These are phyloP conservation scores for Andricus curvator DNA, from an alignment of 2,888 invertebrate species.

Conservation along the genomic window DNA sequence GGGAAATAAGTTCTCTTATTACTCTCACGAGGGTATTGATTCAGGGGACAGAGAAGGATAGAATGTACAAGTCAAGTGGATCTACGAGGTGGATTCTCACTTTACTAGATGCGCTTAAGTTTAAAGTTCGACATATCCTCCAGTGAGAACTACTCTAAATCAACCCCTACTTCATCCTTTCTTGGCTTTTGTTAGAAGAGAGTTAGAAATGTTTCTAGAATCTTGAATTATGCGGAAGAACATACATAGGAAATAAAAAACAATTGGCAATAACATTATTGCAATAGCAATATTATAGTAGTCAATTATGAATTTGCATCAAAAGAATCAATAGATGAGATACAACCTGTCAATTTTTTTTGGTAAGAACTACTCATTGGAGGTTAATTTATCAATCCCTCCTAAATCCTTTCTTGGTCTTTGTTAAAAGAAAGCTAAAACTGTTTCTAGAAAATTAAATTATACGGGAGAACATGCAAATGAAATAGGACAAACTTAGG, in stretches of 20 bases:
- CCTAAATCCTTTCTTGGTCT: too few species aligned
- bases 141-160: background rate
- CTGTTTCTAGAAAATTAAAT: too few species aligned
- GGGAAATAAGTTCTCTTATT: background rate
- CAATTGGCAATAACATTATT: background rate
- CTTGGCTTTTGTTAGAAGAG: background rate
- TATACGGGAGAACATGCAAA: too few species aligned
- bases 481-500: too few species aligned
- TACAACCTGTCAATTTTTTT: too few species aligned
- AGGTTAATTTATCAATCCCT: too few species aligned
- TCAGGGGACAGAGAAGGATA: background rate
- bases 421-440: too few species aligned
- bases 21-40: background rate
- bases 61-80: background rate
- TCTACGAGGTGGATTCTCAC: background rate
- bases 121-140: background rate
- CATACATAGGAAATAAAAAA: background rate
- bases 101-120: background rate
- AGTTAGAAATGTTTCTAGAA: background rate
- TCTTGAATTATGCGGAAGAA: background rate
- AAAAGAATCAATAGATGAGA: too few species aligned
- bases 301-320: too few species aligned
- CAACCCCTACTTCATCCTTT: background rate
- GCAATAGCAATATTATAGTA: too few species aligned
- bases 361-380: too few species aligned